phyloP scores from a whole-genome alignment of 2,888 invertebrate genomes.

The Subacronicta megacephala region DNA sequence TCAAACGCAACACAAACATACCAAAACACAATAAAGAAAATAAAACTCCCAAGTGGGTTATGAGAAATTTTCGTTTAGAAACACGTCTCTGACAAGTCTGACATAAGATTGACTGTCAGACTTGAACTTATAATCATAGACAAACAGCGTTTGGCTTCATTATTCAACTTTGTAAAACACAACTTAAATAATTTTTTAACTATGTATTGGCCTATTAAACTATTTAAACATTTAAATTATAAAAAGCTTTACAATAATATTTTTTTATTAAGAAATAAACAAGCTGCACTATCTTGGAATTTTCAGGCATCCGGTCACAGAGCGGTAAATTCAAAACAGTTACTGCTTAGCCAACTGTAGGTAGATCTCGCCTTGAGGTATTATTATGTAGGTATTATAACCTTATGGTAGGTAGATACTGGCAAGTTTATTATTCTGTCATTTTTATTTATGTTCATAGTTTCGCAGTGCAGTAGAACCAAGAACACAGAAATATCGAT shows the following conservation, averaged over 20 bases:
- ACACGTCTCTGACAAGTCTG: constrained; percentile 60
- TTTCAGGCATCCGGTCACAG: constrained; percentile 21
- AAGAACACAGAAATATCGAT: background rate
- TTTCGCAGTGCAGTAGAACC: background rate
- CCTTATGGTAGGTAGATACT: constrained; percentile 10
- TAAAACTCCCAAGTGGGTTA: constrained; percentile 72
- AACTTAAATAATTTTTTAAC: too few species aligned
- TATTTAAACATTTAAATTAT: too few species aligned
- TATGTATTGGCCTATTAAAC: too few species aligned
- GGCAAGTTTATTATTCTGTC: constrained; percentile 34
- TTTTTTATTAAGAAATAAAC: too few species aligned
- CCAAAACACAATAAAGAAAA: constrained; percentile 77
- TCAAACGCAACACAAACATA: constrained; percentile 79
- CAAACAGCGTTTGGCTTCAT: too few species aligned
- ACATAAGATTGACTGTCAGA: constrained; percentile 20
- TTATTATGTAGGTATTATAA: too few species aligned
- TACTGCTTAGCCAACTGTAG: background rate
- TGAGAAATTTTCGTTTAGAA: constrained; percentile 72
- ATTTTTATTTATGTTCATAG: constrained; percentile 8
- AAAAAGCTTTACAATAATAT: too few species aligned
- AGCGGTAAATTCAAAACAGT: constrained; percentile 29
- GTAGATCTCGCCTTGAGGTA: too few species aligned
- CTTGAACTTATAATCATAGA: constrained; percentile 11
- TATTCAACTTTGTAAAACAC: too few species aligned
- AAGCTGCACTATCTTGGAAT: too few species aligned